phyloP scores from a whole-genome alignment of 2,888 invertebrate genomes.

The Papilio demoleus region DNA sequence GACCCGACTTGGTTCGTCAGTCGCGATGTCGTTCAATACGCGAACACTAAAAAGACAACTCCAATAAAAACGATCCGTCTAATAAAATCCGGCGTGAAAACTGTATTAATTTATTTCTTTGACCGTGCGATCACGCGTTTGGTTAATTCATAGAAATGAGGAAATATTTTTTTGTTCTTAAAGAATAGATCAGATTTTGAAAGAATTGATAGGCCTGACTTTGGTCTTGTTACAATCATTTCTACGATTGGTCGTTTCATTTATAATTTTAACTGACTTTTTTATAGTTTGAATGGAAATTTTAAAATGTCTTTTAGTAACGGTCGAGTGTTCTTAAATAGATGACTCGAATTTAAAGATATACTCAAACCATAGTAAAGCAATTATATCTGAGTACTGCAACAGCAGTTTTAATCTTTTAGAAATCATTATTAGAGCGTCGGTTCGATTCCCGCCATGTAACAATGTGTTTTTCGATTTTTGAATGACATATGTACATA shows the following conservation, averaged over 20 bases:
- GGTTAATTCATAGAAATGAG: slow-evolving; percentile 4
- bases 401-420: no score
- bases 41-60: slow-evolving; percentile 48
- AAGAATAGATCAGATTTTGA: background rate
- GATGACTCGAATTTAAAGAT: background rate
- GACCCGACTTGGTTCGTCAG: slow-evolving; percentile 66
- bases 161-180: slow-evolving; percentile 13
- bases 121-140: slow-evolving; percentile 72
- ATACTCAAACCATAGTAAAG: background rate
- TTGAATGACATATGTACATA: no score
- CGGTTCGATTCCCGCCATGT: no score
- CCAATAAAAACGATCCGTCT: slow-evolving; percentile 48
- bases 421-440: no score
- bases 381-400: no score
- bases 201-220: no score
- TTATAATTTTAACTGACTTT: background rate
- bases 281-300: background rate
- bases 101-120: slow-evolving; percentile 54
- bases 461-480: no score
- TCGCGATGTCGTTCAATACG: slow-evolving; percentile 69
- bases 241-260: background rate
- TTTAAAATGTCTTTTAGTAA: background rate
- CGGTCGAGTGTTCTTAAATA: background rate
- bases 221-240: background rate
- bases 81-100: slow-evolving; percentile 54